Percentiles rank a stretch among this genome's conserved stretches.
These are phyloP conservation scores for Sycophila texana DNA, from an alignment of 2,888 invertebrate genomes.

Conservation along the genomic window DNA sequence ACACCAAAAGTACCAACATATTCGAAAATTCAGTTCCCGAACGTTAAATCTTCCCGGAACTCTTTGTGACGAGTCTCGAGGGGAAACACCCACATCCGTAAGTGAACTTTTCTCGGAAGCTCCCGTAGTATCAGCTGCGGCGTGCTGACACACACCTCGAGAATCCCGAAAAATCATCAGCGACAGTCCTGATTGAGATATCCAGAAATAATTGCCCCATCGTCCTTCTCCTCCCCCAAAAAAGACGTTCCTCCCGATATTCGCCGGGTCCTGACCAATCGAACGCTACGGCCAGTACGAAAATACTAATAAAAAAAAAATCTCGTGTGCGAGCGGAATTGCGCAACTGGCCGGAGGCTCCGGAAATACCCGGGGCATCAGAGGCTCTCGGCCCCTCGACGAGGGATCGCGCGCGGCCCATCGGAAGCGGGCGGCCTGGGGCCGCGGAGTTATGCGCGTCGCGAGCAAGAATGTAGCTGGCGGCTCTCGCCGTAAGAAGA, in stretches of 20 bases:
- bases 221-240: neutral
- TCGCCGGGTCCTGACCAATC: neutral
- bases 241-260: neutral
- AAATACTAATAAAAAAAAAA: too few species aligned
- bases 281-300: neutral
- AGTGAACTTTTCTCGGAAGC: neutral
- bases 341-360: constrained; percentile 32
- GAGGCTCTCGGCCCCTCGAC: neutral
- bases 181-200: constrained; percentile 32
- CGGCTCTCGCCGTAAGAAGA: constrained; percentile 62
- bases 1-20: neutral
- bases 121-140: constrained; percentile 20
- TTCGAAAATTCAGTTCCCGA: neutral
- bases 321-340: neutral
- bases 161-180: neutral
- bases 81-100: neutral
- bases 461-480: constrained; percentile 71
- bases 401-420: neutral
- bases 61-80: neutral
- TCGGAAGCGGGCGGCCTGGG: constrained; percentile 36
- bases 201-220: constrained; percentile 32
- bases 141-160: constrained; percentile 5
- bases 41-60: neutral
- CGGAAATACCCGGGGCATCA: constrained; percentile 41
- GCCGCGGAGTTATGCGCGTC: constrained; percentile 70